These are phyloP conservation scores for Metopolophium dirhodum DNA, from an alignment of 1,140 invertebrate genomes.

Conservation along the genomic window DNA sequence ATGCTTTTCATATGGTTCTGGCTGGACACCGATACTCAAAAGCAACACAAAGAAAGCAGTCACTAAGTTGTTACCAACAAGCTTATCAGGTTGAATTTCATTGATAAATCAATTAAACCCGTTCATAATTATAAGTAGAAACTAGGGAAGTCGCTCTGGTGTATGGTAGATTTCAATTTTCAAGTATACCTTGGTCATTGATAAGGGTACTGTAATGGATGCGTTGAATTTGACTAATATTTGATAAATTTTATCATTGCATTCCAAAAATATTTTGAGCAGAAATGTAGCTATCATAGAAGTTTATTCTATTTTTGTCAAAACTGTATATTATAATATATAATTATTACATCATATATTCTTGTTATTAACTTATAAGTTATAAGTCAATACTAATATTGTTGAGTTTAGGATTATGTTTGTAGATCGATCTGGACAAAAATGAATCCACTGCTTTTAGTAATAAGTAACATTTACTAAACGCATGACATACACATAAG, in stretches of 20 bases:
- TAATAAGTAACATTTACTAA: too few species aligned
- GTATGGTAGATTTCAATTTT: too few species aligned
- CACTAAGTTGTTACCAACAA: slow-evolving; percentile 88
- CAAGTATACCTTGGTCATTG: too few species aligned
- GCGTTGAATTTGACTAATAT: too few species aligned
- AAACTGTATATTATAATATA: background rate
- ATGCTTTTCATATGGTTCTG: slow-evolving; percentile 96
- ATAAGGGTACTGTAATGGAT: background rate
- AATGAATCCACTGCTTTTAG: too few species aligned
- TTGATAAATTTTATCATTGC: background rate
- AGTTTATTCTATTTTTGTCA: background rate
- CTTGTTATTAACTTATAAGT: background rate
- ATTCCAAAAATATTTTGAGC: background rate
- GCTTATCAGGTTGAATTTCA: slow-evolving; percentile 76
- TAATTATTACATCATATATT: background rate
- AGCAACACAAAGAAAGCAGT: slow-evolving; percentile 88
- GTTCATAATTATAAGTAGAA: background rate
- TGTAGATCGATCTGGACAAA: too few species aligned
- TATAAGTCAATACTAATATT: background rate
- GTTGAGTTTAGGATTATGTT: too few species aligned
- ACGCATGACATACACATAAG: too few species aligned
- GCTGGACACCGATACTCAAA: slow-evolving; percentile 93
- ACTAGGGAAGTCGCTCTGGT: too few species aligned
- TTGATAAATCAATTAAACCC: background rate
- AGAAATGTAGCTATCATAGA: background rate